These are phyloP conservation scores for Euzophera pinguis DNA, from an alignment of 2,888 invertebrate species.

Conservation along the genomic window DNA sequence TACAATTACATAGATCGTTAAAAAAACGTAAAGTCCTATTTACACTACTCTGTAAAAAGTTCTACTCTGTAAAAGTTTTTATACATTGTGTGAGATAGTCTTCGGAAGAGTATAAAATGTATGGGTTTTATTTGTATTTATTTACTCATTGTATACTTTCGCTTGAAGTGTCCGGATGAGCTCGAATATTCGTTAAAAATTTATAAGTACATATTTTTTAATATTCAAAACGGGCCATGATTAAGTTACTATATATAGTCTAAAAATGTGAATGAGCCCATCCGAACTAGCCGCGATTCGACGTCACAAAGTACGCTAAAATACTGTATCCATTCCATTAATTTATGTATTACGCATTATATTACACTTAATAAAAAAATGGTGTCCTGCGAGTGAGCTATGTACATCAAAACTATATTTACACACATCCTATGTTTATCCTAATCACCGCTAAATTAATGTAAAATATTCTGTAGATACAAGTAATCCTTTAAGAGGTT, in stretches of 20 bases:
- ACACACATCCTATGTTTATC: constrained; percentile 34
- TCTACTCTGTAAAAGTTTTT: background rate
- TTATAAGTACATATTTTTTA: constrained; percentile 8
- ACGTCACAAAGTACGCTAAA: constrained; percentile 14
- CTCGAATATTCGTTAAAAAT: background rate
- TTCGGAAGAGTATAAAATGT: constrained; percentile 1
- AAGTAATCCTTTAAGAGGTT: constrained; percentile 16
- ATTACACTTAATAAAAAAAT: constrained; percentile 19
- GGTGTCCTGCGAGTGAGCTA: constrained; percentile 39
- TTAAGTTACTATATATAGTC: background rate
- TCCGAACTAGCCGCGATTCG: background rate
- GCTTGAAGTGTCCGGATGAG: background rate
- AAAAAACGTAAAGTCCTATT: constrained; percentile 7
- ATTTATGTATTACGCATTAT: constrained; percentile 22
- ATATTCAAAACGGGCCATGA: background rate
- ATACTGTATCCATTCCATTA: constrained; percentile 26
- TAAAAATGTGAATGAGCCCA: background rate
- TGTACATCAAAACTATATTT: constrained; percentile 48
- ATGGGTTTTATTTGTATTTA: constrained; percentile 13
- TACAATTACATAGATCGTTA: constrained; percentile 18
- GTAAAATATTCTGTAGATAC: constrained; percentile 50
- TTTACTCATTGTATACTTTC: constrained; percentile 26
- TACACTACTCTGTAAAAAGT: constrained; percentile 5
- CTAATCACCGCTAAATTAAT: constrained; percentile 29
- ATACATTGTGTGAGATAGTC: background rate